Evolutionary conservation across 2,113 vertebrate species (phyloP).

Genomic region (Ptilorrhoa leucosticta): DNA sequence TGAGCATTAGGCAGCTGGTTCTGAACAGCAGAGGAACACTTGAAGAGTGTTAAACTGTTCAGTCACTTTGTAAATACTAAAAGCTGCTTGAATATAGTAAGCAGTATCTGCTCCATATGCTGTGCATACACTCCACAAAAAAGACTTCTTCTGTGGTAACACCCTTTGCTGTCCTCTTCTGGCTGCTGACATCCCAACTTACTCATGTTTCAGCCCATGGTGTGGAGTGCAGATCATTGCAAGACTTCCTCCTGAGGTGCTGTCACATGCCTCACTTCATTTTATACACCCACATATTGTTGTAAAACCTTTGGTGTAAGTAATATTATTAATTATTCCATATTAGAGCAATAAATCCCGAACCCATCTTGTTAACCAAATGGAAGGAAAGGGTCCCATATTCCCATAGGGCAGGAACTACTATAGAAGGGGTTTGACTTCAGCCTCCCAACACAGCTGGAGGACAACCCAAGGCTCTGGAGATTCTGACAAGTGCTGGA

Average conservation of each 20-base stretch:
- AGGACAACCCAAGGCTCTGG: neutral
- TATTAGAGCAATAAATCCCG: neutral
- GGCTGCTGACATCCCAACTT: neutral
- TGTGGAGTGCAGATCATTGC: neutral
- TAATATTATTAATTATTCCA: neutral
- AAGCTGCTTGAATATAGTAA: neutral
- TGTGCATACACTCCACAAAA: neutral
- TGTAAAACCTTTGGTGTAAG: neutral
- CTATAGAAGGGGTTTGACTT: neutral
- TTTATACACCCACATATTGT: neutral
- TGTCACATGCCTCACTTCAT: neutral
- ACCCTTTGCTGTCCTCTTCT: neutral
- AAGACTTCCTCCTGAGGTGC: neutral
- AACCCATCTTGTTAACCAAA: neutral
- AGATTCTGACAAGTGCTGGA: neutral
- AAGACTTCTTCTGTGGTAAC: neutral
- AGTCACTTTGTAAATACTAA: neutral
- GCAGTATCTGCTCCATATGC: neutral
- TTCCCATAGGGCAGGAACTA: neutral
- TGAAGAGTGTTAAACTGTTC: neutral
- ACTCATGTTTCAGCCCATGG: neutral
- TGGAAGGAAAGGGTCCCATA: neutral
- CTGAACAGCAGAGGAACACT: neutral
- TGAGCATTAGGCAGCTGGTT: neutral
- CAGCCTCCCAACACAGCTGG: neutral